Conservation (phyloP, 2,888 invertebrate genomes). For the Heliconius sara region DNA sequence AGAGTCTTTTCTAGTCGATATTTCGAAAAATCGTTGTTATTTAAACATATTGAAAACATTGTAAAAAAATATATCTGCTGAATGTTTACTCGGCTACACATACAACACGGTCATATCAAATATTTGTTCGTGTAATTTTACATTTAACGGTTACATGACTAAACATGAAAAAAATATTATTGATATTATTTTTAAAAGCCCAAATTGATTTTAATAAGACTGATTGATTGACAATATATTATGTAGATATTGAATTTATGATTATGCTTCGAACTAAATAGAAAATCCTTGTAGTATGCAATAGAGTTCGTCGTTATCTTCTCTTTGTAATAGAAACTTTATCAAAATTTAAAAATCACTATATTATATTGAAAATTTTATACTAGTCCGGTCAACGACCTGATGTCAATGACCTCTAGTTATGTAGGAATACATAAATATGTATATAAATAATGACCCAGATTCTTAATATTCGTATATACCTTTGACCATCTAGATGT, state of each 20-base stretch:
- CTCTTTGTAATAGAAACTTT: constrained; percentile 21
- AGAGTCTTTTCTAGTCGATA: background rate
- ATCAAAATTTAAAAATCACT: constrained; percentile 33
- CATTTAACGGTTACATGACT: background rate
- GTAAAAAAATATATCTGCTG: background rate
- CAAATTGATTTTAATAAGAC: background rate
- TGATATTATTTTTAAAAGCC: background rate
- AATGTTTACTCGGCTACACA: constrained; percentile 6
- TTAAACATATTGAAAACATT: background rate
- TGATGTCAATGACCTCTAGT: constrained; percentile 45
- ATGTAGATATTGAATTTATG: background rate
- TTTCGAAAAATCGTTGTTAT: background rate
- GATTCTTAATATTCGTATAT: constrained; percentile 21
- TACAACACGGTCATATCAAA: background rate
- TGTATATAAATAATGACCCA: constrained; percentile 24
- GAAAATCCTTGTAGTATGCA: background rate
- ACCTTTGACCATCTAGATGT: constrained; percentile 28
- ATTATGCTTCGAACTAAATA: background rate
- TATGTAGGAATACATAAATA: constrained; percentile 41
- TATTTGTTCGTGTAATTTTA: background rate
- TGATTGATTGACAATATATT: background rate
- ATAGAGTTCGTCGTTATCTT: constrained; percentile 20
- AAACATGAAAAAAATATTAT: background rate
- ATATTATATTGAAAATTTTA: constrained; percentile 38
- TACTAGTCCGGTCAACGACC: constrained; percentile 48